phyloP scores from a whole-genome alignment of 2,888 invertebrate species.

The Dysmachus trigonus region DNA sequence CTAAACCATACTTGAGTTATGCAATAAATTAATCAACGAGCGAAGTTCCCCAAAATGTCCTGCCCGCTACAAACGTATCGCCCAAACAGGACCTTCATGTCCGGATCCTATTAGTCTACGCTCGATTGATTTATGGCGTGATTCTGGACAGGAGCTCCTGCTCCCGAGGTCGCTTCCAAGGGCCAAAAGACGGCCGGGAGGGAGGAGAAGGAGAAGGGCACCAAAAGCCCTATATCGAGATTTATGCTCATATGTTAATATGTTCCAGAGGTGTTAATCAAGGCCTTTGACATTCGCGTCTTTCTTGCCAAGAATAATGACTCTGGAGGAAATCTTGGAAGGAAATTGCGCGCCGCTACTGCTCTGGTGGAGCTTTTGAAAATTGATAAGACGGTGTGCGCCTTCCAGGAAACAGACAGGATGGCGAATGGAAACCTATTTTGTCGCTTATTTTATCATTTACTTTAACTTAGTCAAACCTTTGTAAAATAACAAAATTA shows the following conservation, averaged over 20 bases:
- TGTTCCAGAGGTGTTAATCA: conserved; percentile 38
- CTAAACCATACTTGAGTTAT: conserved; percentile 47
- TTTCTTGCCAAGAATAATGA: conserved; percentile 33
- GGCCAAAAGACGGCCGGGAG: neutral
- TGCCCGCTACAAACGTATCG: conserved; percentile 45
- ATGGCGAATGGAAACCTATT: neutral
- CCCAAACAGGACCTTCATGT: conserved; percentile 46
- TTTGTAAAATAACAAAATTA: too few relatives aligned
- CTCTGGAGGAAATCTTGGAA: neutral
- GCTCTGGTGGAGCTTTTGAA: neutral
- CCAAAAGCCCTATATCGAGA: neutral
- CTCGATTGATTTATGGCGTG: conserved; percentile 47
- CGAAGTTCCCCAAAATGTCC: conserved; percentile 45
- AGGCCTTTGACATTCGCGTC: conserved; percentile 35
- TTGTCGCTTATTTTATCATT: conserved; percentile 6
- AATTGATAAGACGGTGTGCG: neutral
- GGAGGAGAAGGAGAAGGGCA: neutral
- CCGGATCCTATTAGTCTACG: conserved; percentile 47
- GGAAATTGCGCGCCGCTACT: conserved; percentile 3
- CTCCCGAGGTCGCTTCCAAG: neutral
- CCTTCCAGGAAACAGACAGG: neutral
- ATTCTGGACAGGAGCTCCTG: conserved; percentile 37
- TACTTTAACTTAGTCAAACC: too few relatives aligned
- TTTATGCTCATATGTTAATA: conserved; percentile 40
- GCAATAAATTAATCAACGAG: conserved; percentile 49